Conservation (phyloP, 2,888 invertebrate genomes). For the Monochamus alternatus region DNA sequence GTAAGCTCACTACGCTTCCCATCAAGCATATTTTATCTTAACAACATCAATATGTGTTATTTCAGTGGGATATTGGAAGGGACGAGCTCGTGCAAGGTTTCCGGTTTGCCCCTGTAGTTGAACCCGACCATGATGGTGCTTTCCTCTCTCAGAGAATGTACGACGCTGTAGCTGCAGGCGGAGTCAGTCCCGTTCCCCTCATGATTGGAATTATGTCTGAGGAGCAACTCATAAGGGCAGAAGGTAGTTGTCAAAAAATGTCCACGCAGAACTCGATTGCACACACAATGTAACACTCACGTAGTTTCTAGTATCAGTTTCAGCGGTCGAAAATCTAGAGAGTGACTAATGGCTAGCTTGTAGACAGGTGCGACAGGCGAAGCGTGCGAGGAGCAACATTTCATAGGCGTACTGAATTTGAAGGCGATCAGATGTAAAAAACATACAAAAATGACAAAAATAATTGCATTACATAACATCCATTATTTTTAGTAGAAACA, state of each 20-base stretch:
- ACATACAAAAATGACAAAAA: too few species aligned
- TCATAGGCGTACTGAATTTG: too few species aligned
- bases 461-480: too few species aligned
- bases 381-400: too few species aligned
- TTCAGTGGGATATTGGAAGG: slow-evolving; percentile 24
- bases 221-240: slow-evolving; percentile 41
- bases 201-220: slow-evolving; percentile 51
- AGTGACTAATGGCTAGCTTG: too few species aligned
- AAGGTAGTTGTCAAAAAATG: slow-evolving; percentile 21
- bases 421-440: too few species aligned
- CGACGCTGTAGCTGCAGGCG: slow-evolving; percentile 44
- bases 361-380: too few species aligned
- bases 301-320: too few species aligned
- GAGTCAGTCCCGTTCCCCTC: slow-evolving; percentile 46
- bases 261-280: too few species aligned
- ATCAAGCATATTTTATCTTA: background rate
- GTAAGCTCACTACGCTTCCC: slow-evolving; percentile 17
- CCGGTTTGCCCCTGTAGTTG: slow-evolving; percentile 46
- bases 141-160: slow-evolving; percentile 49
- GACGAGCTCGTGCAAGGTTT: slow-evolving; percentile 35
- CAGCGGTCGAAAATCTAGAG: too few species aligned
- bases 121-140: slow-evolving; percentile 43
- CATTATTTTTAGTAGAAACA: too few species aligned
- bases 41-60: background rate
- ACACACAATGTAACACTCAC: too few species aligned